Conservation (phyloP, 2,888 invertebrate species). For the Bugulina stolonifera region DNA sequence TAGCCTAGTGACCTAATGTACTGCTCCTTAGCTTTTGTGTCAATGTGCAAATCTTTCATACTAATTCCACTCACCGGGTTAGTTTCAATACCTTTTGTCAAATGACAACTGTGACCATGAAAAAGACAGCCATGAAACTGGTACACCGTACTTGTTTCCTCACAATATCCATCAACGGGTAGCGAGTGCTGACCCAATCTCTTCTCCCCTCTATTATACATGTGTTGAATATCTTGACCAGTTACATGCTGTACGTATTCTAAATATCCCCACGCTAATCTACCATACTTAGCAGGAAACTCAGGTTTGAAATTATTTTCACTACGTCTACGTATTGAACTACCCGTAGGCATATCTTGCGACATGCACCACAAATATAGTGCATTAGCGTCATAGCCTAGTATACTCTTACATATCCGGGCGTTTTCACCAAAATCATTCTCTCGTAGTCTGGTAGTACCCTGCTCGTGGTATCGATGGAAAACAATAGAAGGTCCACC, state of each 20-base stretch:
- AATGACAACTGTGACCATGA: neutral
- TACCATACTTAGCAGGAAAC: neutral
- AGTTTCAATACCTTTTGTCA: neutral
- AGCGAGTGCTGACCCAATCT: neutral
- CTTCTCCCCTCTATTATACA: neutral
- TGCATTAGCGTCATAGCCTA: neutral
- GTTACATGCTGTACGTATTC: neutral
- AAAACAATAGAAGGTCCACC: neutral
- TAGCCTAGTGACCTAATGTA: neutral
- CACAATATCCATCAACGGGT: neutral
- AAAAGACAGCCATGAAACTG: conserved; percentile 6
- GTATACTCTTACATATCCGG: neutral
- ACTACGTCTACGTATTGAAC: neutral
- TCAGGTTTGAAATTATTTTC: neutral
- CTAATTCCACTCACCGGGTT: neutral
- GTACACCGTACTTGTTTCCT: neutral
- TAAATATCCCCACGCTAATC: neutral
- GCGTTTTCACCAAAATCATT: neutral
- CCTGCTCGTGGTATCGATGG: neutral
- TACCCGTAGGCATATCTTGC: neutral
- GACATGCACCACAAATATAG: neutral
- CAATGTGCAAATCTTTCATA: neutral
- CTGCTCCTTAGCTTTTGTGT: neutral
- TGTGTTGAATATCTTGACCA: neutral
- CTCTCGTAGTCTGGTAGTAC: neutral